Evolutionary conservation across 2,113 vertebrate genomes (phyloP).

Genomic region (Eulemur macaco): DNA sequence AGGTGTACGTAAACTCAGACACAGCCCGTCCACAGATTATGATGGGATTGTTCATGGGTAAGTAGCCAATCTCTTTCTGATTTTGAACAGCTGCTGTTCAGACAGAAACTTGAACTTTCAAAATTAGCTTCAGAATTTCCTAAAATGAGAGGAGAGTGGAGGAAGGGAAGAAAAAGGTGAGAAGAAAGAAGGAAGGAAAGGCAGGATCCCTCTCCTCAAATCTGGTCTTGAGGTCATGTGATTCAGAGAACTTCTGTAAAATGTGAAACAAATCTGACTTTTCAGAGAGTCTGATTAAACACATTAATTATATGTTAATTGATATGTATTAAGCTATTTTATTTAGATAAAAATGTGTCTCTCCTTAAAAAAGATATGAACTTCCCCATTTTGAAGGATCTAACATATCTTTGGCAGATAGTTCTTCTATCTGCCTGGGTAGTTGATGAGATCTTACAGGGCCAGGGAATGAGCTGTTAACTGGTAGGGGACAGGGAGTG

Average conservation of each 20-base stretch:
- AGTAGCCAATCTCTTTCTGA: not conserved
- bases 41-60: not conserved
- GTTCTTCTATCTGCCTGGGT: not conserved
- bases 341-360: not conserved
- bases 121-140: slow-evolving; percentile 10
- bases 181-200: not conserved
- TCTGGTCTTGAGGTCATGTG: not conserved
- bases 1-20: not conserved
- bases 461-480: not conserved
- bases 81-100: slow-evolving; percentile 9
- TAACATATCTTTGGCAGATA: slow-evolving; percentile 1
- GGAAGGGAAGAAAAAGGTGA: not conserved
- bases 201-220: not conserved
- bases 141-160: not conserved
- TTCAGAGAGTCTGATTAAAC: slow-evolving; percentile 11
- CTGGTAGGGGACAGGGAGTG: not conserved
- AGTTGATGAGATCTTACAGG: not conserved
- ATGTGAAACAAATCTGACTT: not conserved
- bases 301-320: not conserved
- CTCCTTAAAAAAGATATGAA: slow-evolving; percentile 29
- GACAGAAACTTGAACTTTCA: not conserved
- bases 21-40: not conserved
- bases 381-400: not conserved
- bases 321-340: no score
- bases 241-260: slow-evolving; percentile 41